These are phyloP conservation scores for Nasonia longicornis DNA, from an alignment of 1,140 invertebrate species.

Conservation along the genomic window DNA sequence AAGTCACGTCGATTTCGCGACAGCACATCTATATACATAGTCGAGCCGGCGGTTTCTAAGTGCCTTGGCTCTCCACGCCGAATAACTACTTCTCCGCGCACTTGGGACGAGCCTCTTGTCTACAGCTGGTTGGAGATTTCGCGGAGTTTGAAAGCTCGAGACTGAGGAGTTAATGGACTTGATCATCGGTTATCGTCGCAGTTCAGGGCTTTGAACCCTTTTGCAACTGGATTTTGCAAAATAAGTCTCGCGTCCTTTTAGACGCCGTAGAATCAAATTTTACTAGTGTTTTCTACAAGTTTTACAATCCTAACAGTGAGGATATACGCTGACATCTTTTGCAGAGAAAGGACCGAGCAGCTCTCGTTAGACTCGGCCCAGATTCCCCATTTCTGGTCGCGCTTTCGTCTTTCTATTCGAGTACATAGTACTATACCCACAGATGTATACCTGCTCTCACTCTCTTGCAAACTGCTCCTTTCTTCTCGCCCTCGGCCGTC, in stretches of 20 bases:
- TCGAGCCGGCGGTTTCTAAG: neutral
- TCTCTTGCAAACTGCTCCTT: neutral
- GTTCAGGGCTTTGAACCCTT: neutral
- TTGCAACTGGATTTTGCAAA: no score
- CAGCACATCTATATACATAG: neutral
- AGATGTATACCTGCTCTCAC: constrained; percentile 23
- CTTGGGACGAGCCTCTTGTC: neutral
- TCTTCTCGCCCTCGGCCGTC: neutral
- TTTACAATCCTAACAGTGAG: neutral
- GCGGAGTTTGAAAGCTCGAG: neutral
- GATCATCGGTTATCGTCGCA: neutral
- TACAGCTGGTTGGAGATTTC: neutral
- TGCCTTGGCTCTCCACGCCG: constrained; percentile 30
- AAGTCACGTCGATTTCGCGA: constrained; percentile 44
- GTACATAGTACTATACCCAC: neutral
- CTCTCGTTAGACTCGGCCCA: constrained; percentile 50
- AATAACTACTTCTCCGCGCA: neutral
- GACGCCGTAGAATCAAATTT: no score
- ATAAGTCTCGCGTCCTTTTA: no score
- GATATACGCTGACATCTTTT: neutral
- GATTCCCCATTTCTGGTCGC: constrained; percentile 39
- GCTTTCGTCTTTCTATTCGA: neutral
- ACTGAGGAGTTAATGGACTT: neutral
- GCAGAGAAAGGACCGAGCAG: neutral
- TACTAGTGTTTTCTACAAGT: no score